Evolutionary conservation across 2,888 invertebrate species (phyloP), one percentile per base, ranked within the genome.

Genomic region (Lapara coniferarum): DNA sequence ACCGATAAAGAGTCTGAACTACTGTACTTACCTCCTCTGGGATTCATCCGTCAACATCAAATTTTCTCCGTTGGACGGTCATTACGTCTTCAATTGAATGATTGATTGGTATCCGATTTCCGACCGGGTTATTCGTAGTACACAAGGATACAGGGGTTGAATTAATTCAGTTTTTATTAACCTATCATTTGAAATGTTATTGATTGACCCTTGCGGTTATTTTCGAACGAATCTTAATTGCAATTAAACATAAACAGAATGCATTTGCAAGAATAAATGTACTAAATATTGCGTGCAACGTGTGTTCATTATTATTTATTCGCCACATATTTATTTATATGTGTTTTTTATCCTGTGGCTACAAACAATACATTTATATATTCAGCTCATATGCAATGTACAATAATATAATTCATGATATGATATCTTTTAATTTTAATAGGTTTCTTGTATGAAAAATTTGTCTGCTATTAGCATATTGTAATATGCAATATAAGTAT

Each of bases 81-180:
- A 63, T 63, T 63, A 46, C 19, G 49, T 49, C 14, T 66, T 69
- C 73, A 73, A 76, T 78, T 73, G 70, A 70, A 73, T 69, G 74
- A 75, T 75, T 73, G 71, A 78, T 75, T 72, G 72, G 66, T 71
- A 69, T 76, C 63, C 49, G 63, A 63, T 63, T 63, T 63, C 63
- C 10, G 49, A 63, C 14, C 63, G 46, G 49, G 53, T 66, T 53
- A 55, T 53, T 53, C 53, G 66, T 53, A 66, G 53, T 55, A 53
- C 49, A 19, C 19, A 10, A 16, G 1, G 10, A 72, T 71, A 71
- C 66, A 69, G 58, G 68, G 66, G 49, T 37, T 74, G 19, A 46
- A 71, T 73, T 75, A 63, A 63, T 63, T 63, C 49, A 13, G 46
- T 63, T 49, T 63, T 63, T 63, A 63, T 63, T 49, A 63, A 63